Base-by-base conservation (phyloP, 2,113 vertebrate species). In the Herpailurus yagouaroundi region DNA sequence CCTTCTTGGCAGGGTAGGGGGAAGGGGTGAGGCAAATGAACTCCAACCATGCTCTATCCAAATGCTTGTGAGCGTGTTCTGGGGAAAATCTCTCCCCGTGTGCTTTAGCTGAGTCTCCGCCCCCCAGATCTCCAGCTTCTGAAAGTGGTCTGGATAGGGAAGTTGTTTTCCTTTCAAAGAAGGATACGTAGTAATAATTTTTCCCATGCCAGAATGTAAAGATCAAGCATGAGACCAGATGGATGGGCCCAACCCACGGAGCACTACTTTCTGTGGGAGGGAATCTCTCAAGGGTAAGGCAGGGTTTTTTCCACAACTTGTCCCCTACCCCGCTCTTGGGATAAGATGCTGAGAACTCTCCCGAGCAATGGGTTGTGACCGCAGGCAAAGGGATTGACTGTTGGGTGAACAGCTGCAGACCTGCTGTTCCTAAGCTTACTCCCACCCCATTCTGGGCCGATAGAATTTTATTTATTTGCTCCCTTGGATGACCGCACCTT, bases 401-500 rank as follows among this genome's bases (percentile, higher is more conserved):
- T 41, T 48, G 21, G 45, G 41, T 80, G 23, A 66, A 76, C 16
- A 60, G 73, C 52, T 76, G 55, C 73, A 96, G 71, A 50, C 25
- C 60, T 45, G 19, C 73, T 91, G 52, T 15, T 92, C 71, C 85
- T 87, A 21, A 50, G 19, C 79, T 95, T 52, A 41, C 29, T 80
- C 83, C 50, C 77, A 64, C 68, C 80, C 64, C 96, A 63, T 85
- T 96, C 25, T 69, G 96, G 94, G 55, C 90, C 96, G 90, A 83
- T 89, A 69, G 94, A 97, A 97, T 98, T 98, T 98, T 98, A 99
- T 99, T 99, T 99, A 98, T 99, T 98, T 98, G 97, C 95, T 98
- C 97, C 98, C 19, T 14, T 96, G 98, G 96, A 91, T 81, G 90
- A 94, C 98, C 97, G 95, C 95, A 97, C 97, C 96, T 97, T 97